Evolutionary conservation across 2,888 invertebrate species (phyloP), one percentile per base, ranked within the genome.

Genomic region (Clistopyga incitator): DNA sequence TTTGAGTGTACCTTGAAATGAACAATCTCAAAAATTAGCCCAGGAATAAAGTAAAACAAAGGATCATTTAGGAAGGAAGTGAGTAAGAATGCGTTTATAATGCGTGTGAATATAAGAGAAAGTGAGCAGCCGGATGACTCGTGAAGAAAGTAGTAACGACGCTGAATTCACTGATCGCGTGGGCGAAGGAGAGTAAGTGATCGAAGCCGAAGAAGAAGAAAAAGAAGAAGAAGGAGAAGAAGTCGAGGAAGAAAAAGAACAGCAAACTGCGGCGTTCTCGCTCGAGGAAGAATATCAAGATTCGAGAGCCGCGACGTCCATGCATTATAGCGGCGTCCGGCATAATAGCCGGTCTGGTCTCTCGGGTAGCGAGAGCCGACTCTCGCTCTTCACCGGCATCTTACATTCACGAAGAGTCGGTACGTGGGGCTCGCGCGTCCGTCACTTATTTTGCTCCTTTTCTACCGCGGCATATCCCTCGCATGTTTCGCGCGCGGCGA

Each of bases 321-420:
- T 82, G 64, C 47, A 75, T 78, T 78, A 70, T 45, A 56, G 70
- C 74, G 64, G 75, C 82, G 82, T 82, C 70, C 78, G 78, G 82
- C 70, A 82, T 82, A 71, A 78, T 82, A 75, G 75, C 38, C 59
- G 65, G 59, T 50, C 68, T 20, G 13, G 67, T 78, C 72, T 29
- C 38, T 56, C 52, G 72, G 18, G 50, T 64, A 68, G 67, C 42
- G 20, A 56, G 56, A 71, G 29, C 56, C 54, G 18, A 68, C 67
- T 82, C 82, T 61, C 74, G 78, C 20, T 77, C 68, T 70, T 54
- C 68, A 61, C 47, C 64, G 74, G 54, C 64, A 78, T 82, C 71
- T 70, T 45, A 50, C 82, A 82, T 82, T 82, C 75, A 70, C 68
- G 74, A 77, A 78, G 82, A 82, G 82, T 68, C 61, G 68, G 74